Percentiles rank a stretch among this genome's conserved stretches.
phyloP scores from a whole-genome alignment of 2,113 vertebrate genomes.

The Rhinopomastus cyanomelas region DNA sequence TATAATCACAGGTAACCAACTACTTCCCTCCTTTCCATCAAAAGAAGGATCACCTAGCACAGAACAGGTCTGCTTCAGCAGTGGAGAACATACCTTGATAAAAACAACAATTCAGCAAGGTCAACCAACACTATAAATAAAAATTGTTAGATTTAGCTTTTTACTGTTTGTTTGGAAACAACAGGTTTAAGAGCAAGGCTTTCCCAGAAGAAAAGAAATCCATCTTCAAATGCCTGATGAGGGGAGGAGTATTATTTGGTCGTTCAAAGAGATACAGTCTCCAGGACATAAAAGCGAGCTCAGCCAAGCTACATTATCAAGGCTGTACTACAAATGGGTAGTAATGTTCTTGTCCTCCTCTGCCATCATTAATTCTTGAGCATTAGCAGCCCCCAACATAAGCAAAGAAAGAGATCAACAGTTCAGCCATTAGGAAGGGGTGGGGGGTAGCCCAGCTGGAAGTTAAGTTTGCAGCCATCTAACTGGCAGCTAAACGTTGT shows the following conservation, averaged over 20 bases:
- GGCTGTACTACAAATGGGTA: background rate
- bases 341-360: background rate
- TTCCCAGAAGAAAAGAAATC: background rate
- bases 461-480: conserved; percentile 21
- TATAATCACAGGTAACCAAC: background rate
- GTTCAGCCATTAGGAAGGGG: background rate
- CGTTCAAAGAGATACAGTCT: background rate
- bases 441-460: conserved; percentile 13
- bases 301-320: background rate
- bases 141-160: background rate
- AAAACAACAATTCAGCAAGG: background rate
- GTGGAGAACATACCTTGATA: background rate
- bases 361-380: conserved; percentile 24
- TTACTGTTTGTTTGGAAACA: background rate
- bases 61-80: background rate
- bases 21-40: background rate
- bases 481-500: conserved; percentile 43
- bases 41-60: too few species aligned
- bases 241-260: background rate
- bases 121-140: background rate
- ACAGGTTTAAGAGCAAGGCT: background rate
- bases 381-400: conserved; percentile 53
- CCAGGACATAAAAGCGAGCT: background rate
- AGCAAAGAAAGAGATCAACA: conserved; percentile 58
- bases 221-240: background rate